Evolutionary conservation across 2,797 vertebrate species (phyloP).

Genomic region (Poecilia picta): DNA sequence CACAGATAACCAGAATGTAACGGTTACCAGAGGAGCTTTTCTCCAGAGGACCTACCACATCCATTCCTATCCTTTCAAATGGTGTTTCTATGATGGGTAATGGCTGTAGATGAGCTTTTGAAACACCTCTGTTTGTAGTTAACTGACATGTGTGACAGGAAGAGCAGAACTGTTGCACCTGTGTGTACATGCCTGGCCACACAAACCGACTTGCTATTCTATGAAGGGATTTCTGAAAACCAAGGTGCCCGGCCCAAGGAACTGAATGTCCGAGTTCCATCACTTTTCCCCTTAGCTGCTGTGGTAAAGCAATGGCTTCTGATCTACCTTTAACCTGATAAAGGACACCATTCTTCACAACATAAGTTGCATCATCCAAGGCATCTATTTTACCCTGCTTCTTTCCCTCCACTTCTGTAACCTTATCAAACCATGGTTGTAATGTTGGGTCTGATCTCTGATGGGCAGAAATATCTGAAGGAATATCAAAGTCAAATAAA

Average conservation of each 20-base stretch:
- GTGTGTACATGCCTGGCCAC: neutral
- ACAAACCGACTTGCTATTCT: neutral
- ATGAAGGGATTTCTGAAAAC: neutral
- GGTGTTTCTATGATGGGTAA: neutral
- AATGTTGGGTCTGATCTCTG: neutral
- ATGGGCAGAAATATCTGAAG: neutral
- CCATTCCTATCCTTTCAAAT: conserved; percentile 1
- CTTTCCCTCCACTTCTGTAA: neutral
- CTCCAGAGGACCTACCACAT: no score
- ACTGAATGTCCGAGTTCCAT: conserved; percentile 9
- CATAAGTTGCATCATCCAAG: neutral
- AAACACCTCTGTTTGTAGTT: neutral
- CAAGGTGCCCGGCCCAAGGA: conserved; percentile 7
- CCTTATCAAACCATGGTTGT: neutral
- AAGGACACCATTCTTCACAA: fast-evolving
- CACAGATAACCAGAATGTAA: neutral
- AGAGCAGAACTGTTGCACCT: neutral
- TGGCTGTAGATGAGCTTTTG: neutral
- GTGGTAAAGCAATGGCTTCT: neutral
- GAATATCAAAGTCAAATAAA: neutral
- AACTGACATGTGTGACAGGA: neutral
- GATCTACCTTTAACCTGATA: neutral
- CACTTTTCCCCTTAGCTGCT: neutral
- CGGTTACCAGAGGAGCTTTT: neutral
- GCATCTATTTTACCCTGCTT: neutral